Conservation (phyloP, 2,113 vertebrate species). For the Zeus faber region DNA sequence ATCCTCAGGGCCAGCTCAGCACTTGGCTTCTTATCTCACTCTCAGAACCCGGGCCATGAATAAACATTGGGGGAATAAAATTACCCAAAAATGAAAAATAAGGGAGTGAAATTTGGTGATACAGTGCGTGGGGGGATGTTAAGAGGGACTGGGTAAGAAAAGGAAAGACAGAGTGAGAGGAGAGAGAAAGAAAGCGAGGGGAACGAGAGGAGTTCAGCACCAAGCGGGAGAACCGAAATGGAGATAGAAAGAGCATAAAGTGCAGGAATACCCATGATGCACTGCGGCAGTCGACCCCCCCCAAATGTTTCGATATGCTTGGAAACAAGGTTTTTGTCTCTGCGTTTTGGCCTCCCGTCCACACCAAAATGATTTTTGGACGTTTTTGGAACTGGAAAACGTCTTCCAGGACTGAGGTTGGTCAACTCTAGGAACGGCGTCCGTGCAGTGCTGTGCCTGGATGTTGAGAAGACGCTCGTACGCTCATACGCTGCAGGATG, state of each 20-base stretch:
- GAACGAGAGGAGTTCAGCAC: background rate
- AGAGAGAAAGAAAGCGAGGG: background rate
- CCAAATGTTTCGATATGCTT: too few relatives aligned
- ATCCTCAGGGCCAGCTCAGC: conserved; percentile 51
- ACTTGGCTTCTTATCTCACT: conserved; percentile 58
- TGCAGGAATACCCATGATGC: conserved; percentile 27
- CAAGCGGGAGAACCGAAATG: conserved; percentile 24
- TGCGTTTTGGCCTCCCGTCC: too few relatives aligned
- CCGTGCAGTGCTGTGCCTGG: too few relatives aligned
- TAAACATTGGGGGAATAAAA: conserved; percentile 54
- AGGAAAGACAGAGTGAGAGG: conserved; percentile 39
- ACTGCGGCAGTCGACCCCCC: conserved; percentile 16
- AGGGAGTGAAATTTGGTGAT: conserved; percentile 42
- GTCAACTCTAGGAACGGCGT: too few relatives aligned
- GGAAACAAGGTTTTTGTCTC: too few relatives aligned
- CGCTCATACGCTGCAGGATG: too few relatives aligned
- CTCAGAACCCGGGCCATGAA: conserved; percentile 58
- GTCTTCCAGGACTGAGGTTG: too few relatives aligned
- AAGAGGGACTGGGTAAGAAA: conserved; percentile 20
- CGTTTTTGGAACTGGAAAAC: too few relatives aligned
- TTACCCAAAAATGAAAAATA: conserved; percentile 55
- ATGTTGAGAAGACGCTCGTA: too few relatives aligned
- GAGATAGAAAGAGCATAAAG: conserved; percentile 15
- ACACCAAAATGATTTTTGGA: too few relatives aligned
- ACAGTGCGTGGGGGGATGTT: background rate